Percentiles rank a stretch among this genome's conserved stretches.
These are phyloP conservation scores for Apamea sordens DNA, from an alignment of 2,888 invertebrate species.

Conservation along the genomic window DNA sequence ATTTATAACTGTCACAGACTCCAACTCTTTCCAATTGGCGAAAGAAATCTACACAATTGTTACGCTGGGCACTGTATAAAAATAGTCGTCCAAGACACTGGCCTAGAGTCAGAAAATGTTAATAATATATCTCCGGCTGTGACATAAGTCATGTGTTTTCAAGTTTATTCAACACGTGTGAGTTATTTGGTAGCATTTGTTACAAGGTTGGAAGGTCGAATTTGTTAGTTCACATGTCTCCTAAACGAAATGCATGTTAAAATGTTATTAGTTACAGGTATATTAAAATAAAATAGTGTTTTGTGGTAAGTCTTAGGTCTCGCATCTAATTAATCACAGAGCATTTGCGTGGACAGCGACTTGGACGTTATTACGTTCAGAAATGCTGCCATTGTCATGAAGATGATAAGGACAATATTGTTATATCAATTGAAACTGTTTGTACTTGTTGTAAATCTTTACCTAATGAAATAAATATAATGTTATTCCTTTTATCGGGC, in stretches of 20 bases:
- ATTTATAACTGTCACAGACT: conserved; percentile 81
- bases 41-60: conserved; percentile 81
- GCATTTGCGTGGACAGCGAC: background rate
- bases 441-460: background rate
- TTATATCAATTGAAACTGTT: background rate
- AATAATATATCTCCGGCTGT: conserved; percentile 73
- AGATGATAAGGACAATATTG: background rate
- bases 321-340: conserved; percentile 14
- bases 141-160: conserved; percentile 73
- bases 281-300: conserved; percentile 17
- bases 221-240: conserved; percentile 15
- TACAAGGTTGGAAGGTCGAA: conserved; percentile 34
- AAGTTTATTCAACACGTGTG: conserved; percentile 58
- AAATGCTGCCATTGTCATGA: background rate
- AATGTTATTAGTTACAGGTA: conserved; percentile 30
- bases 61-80: conserved; percentile 75
- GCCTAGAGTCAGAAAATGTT: conserved; percentile 74
- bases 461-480: background rate
- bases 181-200: conserved; percentile 57
- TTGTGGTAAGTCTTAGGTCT: conserved; percentile 24
- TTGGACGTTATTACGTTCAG: background rate
- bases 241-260: conserved; percentile 15
- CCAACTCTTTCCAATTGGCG: conserved; percentile 84
- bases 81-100: conserved; percentile 81
- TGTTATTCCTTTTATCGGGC: background rate